Evolutionary conservation across 2,113 vertebrate species (phyloP).

Genomic region (Argyrosomus japonicus): DNA sequence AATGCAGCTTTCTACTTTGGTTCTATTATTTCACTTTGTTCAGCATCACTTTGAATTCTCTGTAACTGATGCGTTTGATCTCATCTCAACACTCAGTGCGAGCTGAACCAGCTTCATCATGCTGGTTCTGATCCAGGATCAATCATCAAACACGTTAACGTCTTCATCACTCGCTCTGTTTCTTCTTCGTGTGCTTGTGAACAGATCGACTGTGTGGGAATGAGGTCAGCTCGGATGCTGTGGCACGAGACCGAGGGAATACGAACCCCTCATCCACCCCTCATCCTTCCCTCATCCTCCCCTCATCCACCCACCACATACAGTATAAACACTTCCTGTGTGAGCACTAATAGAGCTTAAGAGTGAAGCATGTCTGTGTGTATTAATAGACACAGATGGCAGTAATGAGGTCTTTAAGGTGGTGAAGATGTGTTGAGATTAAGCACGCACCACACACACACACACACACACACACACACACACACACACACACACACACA

Average conservation of each 20-base stretch:
- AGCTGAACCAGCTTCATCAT: too few species aligned
- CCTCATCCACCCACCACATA: neutral
- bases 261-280: neutral
- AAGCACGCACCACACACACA: neutral
- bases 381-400: slow-evolving; percentile 40
- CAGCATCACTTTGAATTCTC: too few species aligned
- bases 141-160: too few species aligned
- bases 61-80: too few species aligned
- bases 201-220: slow-evolving; percentile 15
- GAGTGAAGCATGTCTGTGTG: neutral
- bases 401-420: slow-evolving; percentile 52
- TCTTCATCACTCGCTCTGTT: neutral
- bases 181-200: too few species aligned
- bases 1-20: too few species aligned
- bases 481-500: neutral
- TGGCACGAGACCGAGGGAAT: neutral
- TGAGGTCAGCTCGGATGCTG: slow-evolving; percentile 39
- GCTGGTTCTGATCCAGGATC: too few species aligned
- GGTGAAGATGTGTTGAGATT: slow-evolving; percentile 31
- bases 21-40: too few species aligned
- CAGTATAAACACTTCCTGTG: slow-evolving; percentile 35
- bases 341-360: slow-evolving; percentile 28
- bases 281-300: neutral
- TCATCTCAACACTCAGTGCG: neutral
- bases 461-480: neutral